Evolutionary conservation across 2,888 invertebrate species (phyloP).

Genomic region (Callosobruchus maculatus): DNA sequence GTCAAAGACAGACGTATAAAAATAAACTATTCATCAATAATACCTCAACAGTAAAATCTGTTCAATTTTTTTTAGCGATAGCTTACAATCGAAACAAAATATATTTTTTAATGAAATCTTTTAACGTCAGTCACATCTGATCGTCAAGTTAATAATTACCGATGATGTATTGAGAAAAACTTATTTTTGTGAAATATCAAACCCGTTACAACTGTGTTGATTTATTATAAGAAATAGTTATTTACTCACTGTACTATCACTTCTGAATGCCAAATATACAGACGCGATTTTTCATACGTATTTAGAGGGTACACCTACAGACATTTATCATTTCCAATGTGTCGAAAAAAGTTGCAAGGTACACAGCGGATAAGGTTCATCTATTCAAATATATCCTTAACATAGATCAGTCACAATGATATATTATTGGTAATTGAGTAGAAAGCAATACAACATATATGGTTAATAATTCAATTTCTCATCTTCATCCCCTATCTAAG

Average conservation of each 20-base stretch:
- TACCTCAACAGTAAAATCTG: slow-evolving; percentile 9
- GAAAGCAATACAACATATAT: slow-evolving; percentile 51
- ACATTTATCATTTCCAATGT: neutral
- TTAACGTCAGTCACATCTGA: too few species aligned
- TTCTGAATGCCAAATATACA: neutral
- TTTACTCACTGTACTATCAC: neutral
- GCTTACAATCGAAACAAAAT: neutral
- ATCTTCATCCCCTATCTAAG: slow-evolving; percentile 44
- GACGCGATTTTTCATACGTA: neutral
- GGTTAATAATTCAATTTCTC: slow-evolving; percentile 42
- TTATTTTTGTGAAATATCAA: too few species aligned
- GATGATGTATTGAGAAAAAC: too few species aligned
- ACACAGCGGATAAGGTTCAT: slow-evolving; percentile 46
- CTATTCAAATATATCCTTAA: slow-evolving; percentile 29
- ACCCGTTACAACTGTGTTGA: too few species aligned
- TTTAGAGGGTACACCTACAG: neutral
- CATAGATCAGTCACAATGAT: slow-evolving; percentile 49
- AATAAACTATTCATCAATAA: slow-evolving; percentile 12
- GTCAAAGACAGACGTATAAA: neutral
- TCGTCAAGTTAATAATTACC: too few species aligned
- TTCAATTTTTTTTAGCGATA: neutral
- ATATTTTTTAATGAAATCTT: too few species aligned
- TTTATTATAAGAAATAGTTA: neutral
- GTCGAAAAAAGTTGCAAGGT: slow-evolving; percentile 43
- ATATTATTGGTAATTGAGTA: slow-evolving; percentile 40